Base-by-base conservation (phyloP, 2,113 vertebrate species). In the Zosterops japonicus region DNA sequence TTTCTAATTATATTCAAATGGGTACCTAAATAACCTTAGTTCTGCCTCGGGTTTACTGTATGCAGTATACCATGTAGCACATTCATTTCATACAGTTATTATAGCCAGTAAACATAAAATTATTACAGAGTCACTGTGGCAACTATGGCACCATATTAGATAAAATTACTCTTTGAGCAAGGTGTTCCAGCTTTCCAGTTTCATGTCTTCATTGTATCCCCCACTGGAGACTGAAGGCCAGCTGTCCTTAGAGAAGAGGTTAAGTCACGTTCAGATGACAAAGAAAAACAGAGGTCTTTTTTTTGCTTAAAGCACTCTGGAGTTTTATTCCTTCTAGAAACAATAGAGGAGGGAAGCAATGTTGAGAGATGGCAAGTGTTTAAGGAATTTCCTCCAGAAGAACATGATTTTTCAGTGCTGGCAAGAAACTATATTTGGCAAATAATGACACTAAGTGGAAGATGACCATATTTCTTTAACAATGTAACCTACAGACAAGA, bases 381-480 rank as follows among this genome's bases (percentile, higher is more conserved):
- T 94, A 87, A 93, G 93, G 91, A 93, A 95, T 93, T 95, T 93
- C 47, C 56, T 93, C 55, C 52, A 95, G 69, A 44, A 87, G 88
- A 95, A 92, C 91, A 93, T 89, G 94, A 96, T 89, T 95, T 95
- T 95, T 93, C 89, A 81, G 39, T 52, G 56, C 80, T 96, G 93
- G 86, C 91, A 93, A 89, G 86, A 91, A 94, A 93, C 31, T 41
- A 3, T 81, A 68, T 89, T 89, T 89, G 77, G 86, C 60, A 94
- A 96, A 83, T 74, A 90, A 90, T 39, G 68, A 78, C 80, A 84
- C 53, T 84, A 83, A 90, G 85, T 90, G 89, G 86, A 94, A 86
- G 89, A 81, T 44, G 56, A 81, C 92, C 72, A 7, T 60, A 81
- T 95, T 94, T 89, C 92, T 92, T 70, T 81, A 94, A 77, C 60